Conservation (phyloP, 2,888 invertebrate genomes). For the Phytoseiulus persimilis region DNA sequence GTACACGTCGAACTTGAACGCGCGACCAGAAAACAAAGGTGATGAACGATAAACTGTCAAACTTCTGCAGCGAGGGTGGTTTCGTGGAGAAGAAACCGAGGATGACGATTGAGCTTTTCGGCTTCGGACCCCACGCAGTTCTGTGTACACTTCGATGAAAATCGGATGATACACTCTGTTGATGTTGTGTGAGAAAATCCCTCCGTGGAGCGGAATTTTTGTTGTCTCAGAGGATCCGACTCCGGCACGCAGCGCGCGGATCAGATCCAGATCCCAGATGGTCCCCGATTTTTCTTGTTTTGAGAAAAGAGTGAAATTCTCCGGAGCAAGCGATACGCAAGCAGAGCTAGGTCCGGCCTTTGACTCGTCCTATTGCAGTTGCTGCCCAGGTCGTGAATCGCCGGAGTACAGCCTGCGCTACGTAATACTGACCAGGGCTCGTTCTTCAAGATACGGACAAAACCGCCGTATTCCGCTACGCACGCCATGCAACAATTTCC, state of each 20-base stretch:
- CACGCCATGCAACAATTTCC: too few relatives aligned
- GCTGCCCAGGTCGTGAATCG: too few relatives aligned
- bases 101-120: background rate
- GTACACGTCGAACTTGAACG: background rate
- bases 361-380: too few relatives aligned
- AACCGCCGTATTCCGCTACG: too few relatives aligned
- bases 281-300: background rate
- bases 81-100: background rate
- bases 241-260: background rate
- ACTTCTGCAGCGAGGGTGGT: background rate
- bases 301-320: background rate
- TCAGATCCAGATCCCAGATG: background rate
- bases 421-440: too few relatives aligned
- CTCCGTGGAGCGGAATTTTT: background rate
- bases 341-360: too few relatives aligned
- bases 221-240: background rate
- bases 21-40: background rate
- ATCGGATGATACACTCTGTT: conserved; percentile 5
- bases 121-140: background rate
- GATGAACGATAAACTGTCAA: background rate
- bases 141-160: background rate
- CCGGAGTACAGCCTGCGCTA: too few relatives aligned
- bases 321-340: background rate
- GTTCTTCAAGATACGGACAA: too few relatives aligned
- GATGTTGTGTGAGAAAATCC: background rate